Percentiles rank a stretch among this genome's conserved stretches.
These are phyloP conservation scores for Procavia capensis DNA, from an alignment of 2,113 vertebrate genomes.

Conservation along the genomic window DNA sequence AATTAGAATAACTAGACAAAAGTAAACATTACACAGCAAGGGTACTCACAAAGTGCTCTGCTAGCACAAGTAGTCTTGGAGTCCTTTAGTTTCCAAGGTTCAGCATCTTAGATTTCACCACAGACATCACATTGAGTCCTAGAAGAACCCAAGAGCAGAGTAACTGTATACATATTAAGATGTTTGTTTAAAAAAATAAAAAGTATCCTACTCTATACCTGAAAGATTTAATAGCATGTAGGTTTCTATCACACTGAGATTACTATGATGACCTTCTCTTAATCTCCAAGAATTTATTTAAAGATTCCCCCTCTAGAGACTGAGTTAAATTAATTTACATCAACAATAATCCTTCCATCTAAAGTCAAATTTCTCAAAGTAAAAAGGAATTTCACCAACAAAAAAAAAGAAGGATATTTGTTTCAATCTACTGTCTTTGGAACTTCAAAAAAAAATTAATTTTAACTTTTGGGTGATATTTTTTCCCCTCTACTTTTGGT, in stretches of 20 bases:
- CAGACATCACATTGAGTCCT: conserved; percentile 11
- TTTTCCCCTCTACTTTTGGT: not conserved
- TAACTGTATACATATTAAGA: not conserved
- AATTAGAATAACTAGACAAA: not conserved
- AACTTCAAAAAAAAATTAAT: not conserved
- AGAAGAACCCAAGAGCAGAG: not conserved
- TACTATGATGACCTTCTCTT: not conserved
- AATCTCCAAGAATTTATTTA: not conserved
- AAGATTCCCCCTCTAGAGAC: not conserved
- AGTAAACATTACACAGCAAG: not conserved
- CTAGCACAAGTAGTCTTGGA: not conserved
- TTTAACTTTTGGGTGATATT: not conserved
- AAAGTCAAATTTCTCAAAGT: not conserved
- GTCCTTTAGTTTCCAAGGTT: not conserved
- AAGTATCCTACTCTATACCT: not conserved
- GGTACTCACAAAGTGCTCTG: not conserved
- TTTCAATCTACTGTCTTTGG: not conserved
- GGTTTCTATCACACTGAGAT: not conserved
- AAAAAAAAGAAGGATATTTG: not conserved
- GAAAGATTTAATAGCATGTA: not conserved
- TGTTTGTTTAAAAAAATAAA: not conserved
- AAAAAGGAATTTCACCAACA: not conserved
- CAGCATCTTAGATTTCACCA: not conserved
- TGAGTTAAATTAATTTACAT: not conserved
- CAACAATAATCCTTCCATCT: not conserved